phyloP scores from a whole-genome alignment of 1,140 invertebrate species.

The Lamellibrachia luymesi region DNA sequence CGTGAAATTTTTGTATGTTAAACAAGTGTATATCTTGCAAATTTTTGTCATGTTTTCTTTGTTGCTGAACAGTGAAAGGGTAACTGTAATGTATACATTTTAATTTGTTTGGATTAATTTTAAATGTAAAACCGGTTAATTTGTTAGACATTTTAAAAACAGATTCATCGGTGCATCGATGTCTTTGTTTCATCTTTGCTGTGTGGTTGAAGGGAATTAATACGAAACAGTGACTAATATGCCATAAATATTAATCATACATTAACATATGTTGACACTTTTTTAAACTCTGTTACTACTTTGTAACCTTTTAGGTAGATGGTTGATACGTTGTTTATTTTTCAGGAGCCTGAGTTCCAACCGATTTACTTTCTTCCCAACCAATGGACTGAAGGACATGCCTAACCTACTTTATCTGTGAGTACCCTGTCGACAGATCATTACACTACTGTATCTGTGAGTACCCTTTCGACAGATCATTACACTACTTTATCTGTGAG shows the following conservation, averaged over 20 bases:
- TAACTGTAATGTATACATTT: too few species aligned
- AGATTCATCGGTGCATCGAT: not conserved
- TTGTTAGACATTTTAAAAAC: not conserved
- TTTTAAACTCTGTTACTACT: too few species aligned
- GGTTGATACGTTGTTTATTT: not conserved
- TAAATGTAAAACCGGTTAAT: not conserved
- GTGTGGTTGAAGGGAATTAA: not conserved
- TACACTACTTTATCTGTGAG: too few species aligned
- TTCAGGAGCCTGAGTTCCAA: constrained; percentile 14
- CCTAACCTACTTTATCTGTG: constrained; percentile 12
- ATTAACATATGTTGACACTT: not conserved
- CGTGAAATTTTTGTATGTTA: not conserved
- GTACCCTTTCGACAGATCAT: too few species aligned
- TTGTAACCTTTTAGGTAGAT: not conserved
- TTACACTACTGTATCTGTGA: not conserved
- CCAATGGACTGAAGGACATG: not conserved
- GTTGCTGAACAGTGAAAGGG: not conserved
- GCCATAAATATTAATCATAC: not conserved
- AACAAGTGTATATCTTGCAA: not conserved
- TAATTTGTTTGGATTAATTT: not conserved
- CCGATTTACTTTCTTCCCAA: not conserved
- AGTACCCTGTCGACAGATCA: not conserved
- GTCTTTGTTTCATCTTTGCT: not conserved
- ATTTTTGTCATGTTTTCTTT: not conserved
- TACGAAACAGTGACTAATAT: not conserved